A percentile compares a stretch with the other conserved stretches of the same genome.
Evolutionary conservation across 1,140 invertebrate genomes (phyloP).

Genomic region (Panagrolaimus sp.): DNA sequence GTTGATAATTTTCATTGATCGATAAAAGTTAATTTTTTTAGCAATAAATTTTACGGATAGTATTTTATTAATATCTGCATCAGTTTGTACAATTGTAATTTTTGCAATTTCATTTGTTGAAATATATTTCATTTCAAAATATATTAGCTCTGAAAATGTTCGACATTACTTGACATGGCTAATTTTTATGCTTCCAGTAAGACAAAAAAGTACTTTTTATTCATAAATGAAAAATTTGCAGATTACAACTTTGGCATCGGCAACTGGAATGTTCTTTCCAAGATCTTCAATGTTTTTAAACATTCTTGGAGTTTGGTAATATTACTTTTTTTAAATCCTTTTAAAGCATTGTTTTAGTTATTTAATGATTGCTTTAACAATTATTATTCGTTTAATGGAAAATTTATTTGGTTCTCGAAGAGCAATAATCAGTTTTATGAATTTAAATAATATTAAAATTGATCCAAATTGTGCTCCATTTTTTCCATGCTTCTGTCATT

Average conservation of each 20-base stretch:
- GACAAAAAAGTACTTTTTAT: no score
- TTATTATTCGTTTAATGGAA: not conserved
- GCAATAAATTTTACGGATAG: no score
- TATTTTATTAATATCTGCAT: no score
- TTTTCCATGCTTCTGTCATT: not conserved
- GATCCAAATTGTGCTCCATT: not conserved
- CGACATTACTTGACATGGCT: conserved; percentile 9
- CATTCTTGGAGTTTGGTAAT: not conserved
- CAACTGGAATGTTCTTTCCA: not conserved
- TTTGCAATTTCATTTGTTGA: no score
- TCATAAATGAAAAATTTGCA: no score
- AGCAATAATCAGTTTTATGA: not conserved
- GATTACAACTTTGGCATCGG: conserved; percentile 2
- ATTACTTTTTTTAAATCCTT: not conserved
- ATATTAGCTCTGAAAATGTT: conserved; percentile 1
- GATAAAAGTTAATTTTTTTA: no score
- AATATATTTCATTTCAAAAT: no score
- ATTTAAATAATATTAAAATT: conserved; percentile 1
- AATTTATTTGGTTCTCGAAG: conserved; percentile 7
- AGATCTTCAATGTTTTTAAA: conserved; percentile 7
- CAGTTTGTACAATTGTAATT: no score
- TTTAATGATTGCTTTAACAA: not conserved
- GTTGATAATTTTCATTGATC: no score
- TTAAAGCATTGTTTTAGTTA: not conserved
- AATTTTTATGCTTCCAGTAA: not conserved